These are phyloP conservation scores for Lasius fuliginosus DNA, from an alignment of 2,888 invertebrate species.

Conservation along the genomic window DNA sequence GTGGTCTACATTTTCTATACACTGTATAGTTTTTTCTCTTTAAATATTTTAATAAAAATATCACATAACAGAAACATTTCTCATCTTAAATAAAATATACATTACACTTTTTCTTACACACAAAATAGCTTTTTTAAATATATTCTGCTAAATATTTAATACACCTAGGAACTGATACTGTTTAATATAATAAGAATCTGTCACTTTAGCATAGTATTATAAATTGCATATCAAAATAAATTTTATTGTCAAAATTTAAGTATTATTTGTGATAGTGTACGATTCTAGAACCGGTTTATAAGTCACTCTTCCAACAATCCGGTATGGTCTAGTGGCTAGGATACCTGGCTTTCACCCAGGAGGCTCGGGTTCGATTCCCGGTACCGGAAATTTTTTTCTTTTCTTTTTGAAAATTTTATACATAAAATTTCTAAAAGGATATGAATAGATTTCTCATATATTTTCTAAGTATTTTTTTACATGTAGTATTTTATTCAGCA, in stretches of 20 bases:
- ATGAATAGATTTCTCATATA: not conserved
- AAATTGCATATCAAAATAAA: not conserved
- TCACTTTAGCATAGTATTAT: not conserved
- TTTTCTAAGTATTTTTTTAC: not conserved
- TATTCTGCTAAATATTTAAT: not conserved
- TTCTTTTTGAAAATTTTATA: not conserved
- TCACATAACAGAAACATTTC: not conserved
- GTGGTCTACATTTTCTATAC: not conserved
- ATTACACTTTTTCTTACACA: not conserved
- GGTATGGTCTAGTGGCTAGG: conserved; percentile 90
- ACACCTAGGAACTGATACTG: not conserved
- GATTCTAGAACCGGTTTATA: not conserved
- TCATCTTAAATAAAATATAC: not conserved
- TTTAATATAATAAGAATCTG: not conserved
- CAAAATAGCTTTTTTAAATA: conserved; percentile 5
- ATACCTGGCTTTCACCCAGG: conserved; percentile 89
- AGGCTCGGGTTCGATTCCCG: conserved; percentile 87
- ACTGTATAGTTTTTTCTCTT: not conserved
- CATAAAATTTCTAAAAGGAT: not conserved
- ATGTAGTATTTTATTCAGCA: conserved; percentile 6
- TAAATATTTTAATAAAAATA: not conserved
- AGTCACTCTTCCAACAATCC: conserved; percentile 78
- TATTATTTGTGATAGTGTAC: not conserved
- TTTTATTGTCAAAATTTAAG: not conserved
- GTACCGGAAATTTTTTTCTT: conserved; percentile 72